Base-by-base conservation (phyloP, 2,888 invertebrate genomes). In the Leucophenga montana region DNA sequence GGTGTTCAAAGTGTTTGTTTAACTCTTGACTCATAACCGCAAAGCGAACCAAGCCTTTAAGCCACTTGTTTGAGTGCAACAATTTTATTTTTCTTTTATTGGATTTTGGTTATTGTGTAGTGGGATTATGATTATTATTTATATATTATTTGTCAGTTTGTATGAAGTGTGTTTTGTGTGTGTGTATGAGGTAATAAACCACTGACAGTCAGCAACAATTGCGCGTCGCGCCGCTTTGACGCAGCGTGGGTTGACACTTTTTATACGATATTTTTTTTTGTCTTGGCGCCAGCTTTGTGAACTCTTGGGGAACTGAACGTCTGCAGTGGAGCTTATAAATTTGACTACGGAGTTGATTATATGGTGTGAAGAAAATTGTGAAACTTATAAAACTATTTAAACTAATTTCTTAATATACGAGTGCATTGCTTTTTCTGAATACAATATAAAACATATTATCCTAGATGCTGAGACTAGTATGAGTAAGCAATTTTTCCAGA, bases 31-130 rank as follows among this genome's bases (percentile, higher is more conserved):
- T 74, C 70, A 73, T 70, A 82, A 13, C 54, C 39, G 56, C 44
- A 16, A 39, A 50, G 31, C 20, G 69, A 74, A 72, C 84, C 84
- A 82, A 82, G 84, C 85, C 83, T 82, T 71, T 78, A 73, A 80
- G 80, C 83, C 85, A 84, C 84, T 85, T 85, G 83, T 79, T 84
- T 75, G 76, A 74, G 75, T 76, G 68, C 48, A 72, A 71, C 62
- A 64, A 59, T 59, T 59, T 64, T 44, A 33, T 56, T 56, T 56
- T 48, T 14, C 6, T 48, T 64, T 64, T 62, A 39, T 39, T 73
- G 73, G 66, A 66, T 67, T 72, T 74, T 68, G 27, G 9, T 64
- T 48, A 27, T 31, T 48, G 44, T 64, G 14, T 48, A 22, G 48
- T 64, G 48, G 62, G 27, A 48, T 64, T 33, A 46, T 31, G 44